Percentiles rank a stretch among this genome's conserved stretches.
phyloP scores from a whole-genome alignment of 2,797 vertebrate species.

The Crenichthys baileyi region DNA sequence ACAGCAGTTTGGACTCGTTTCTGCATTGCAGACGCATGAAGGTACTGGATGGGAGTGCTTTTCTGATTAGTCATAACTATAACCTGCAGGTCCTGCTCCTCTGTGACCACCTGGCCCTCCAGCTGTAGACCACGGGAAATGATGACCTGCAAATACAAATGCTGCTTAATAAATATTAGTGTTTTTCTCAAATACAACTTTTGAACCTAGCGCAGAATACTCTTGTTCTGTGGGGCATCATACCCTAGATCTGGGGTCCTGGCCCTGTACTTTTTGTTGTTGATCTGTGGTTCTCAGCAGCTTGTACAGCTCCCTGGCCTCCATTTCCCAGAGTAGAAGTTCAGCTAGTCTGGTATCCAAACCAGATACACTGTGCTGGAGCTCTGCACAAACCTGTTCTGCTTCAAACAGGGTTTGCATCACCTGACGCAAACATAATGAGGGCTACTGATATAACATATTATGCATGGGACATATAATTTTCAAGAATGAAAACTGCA shows the following conservation, averaged over 20 bases:
- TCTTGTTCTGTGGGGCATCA: not conserved
- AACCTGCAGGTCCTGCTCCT: conserved; percentile 85
- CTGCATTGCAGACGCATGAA: conserved; percentile 80
- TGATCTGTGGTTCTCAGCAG: conserved; percentile 66
- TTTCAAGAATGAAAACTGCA: not conserved
- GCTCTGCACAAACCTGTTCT: conserved; percentile 78
- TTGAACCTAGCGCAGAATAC: not conserved
- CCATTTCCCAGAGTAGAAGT: conserved; percentile 81
- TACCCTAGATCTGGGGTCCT: conserved; percentile 76
- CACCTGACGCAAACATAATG: conserved; percentile 61
- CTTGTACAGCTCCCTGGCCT: conserved; percentile 77
- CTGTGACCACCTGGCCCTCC: conserved; percentile 86
- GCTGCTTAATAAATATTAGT: not conserved
- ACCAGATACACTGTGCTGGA: conserved; percentile 77
- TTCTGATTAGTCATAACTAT: conserved; percentile 78
- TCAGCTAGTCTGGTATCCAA: conserved; percentile 81
- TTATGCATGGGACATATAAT: not conserved
- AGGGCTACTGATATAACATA: not conserved
- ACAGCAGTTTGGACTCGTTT: conserved; percentile 81
- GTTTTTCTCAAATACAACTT: not conserved
- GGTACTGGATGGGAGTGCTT: conserved; percentile 81
- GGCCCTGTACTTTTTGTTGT: conserved; percentile 53
- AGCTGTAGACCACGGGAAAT: conserved; percentile 86
- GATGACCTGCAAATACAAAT: conserved; percentile 75
- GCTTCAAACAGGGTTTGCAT: conserved; percentile 79